Base-by-base conservation (phyloP, 2,888 invertebrate genomes). In the Cacoxenus indagator region DNA sequence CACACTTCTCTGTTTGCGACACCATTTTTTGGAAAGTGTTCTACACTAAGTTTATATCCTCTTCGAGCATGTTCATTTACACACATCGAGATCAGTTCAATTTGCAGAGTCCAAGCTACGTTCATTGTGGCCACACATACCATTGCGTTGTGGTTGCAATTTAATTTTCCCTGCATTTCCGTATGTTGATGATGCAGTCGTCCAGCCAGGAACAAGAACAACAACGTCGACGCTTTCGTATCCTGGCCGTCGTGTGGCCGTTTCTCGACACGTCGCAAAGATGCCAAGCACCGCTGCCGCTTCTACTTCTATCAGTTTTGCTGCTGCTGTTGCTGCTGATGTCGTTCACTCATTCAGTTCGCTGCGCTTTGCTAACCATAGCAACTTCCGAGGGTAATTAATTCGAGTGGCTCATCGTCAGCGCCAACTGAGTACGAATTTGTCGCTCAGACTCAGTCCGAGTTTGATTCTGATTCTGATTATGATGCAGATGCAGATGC, bases 351-450 rank as follows among this genome's bases (percentile, higher is more conserved):
- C 24, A 22, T 24, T 22, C 24, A 51, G 51, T 51, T 81, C 76
- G 80, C 76, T 78, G 75, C 75, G 75, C 79, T 71, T 77, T 83
- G 81, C 76, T 81, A 80, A 82, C 75, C 78, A 73, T 11, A 72
- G 77, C 78, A 84, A 85, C 83, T 85, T 85, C 86, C 85, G 85
- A 81, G 83, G 86, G 84, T 85, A 85, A 85, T 85, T 85, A 85
- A 85, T 85, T 85, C 86, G 84, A 86, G 85, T 85, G 14, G 86
- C 85, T 86, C 86, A 81, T 87, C 87, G 64, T 29, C 64, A 51
- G 43, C 17, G 64, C 48, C 43, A 61, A 24, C 9, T 37, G 37
- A 2, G 37, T 37, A 37, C 37, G 14, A 37, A 5, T 37, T 2
- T 2, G 37, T n/a, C n/a, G n/a, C n/a, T n/a, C n/a, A n/a, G n/a